Evolutionary conservation across 1,140 invertebrate genomes (phyloP), one percentile per base, ranked within the genome.

Genomic region (Potamilus streckersoni): DNA sequence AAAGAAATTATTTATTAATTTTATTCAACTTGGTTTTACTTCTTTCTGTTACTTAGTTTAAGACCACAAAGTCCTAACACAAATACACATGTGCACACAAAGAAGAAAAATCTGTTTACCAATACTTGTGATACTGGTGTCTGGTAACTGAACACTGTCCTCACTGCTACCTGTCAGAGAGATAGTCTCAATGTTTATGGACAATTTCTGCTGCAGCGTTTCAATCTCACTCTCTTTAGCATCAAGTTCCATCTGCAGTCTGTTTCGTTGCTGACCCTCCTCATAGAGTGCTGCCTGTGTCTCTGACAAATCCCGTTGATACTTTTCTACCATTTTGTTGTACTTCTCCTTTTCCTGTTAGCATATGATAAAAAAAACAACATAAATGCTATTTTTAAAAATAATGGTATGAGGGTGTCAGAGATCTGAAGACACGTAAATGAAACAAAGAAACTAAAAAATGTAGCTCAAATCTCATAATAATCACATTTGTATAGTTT

Each of bases 201-300:
- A 86, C 11, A 97, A 91, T 72, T 90, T 90, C 87, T 94, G 93
- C 87, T 95, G 94, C 19, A 99, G 90, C 81, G 96, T 94, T 91
- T 98, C 97, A 76, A 98, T 97, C 90, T 98, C 97, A 2, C 94
- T 96, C 87, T 98, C 97, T 89, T 98, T 98, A 79, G 96, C 96
- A 88, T 98, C 97, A 38, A 96, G 91, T 91, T 99, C 97, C 96
- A 98, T 98, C 89, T 97, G 95, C 66, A 98, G 91, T 66, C 94
- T 93, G 67, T 95, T 88, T 82, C 94, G 93, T 0, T 92, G 89
- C 86, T 94, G 92, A 79, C 92, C 93, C 85, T 95, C 94, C 81
- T 94, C 93, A 76, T 91, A 91, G 0, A 93, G 85, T 65, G 90
- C 88, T 59, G 92, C 93, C 83, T 96, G 95, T 67, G 95, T 90